Conservation (phyloP, 2,797 vertebrate species). For the Myripristis murdjan region DNA sequence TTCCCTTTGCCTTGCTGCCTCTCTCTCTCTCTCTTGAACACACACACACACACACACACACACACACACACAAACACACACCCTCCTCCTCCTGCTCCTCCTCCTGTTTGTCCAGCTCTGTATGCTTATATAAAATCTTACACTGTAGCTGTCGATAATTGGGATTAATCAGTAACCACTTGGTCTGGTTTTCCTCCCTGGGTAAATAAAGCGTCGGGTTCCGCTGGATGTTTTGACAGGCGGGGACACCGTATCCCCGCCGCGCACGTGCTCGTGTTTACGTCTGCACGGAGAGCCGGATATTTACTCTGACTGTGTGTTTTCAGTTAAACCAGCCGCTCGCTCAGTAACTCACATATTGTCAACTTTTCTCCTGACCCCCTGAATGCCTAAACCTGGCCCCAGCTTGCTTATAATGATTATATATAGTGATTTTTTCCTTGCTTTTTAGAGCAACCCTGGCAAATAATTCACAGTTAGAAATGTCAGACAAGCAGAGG, state of each 20-base stretch:
- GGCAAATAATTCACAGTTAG: too few species aligned
- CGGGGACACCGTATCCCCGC: slow-evolving; percentile 42
- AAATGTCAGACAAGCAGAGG: too few species aligned
- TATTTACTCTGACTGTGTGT: background rate
- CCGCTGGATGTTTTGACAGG: slow-evolving; percentile 13
- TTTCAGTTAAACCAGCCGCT: background rate
- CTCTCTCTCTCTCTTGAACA: background rate
- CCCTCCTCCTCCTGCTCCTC: background rate
- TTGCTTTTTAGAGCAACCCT: too few species aligned
- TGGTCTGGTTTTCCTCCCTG: slow-evolving; percentile 37
- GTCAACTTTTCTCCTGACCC: too few species aligned
- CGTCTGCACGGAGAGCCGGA: background rate
- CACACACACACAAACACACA: background rate
- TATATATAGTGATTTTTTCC: too few species aligned
- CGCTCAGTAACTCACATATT: too few species aligned
- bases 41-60: background rate
- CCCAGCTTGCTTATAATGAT: too few species aligned
- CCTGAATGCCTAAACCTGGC: too few species aligned
- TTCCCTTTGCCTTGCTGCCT: background rate
- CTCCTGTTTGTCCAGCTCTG: background rate
- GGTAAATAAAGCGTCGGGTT: slow-evolving; percentile 35
- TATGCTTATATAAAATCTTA: slow-evolving; percentile 1
- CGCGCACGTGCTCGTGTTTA: slow-evolving; percentile 37
- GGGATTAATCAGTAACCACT: slow-evolving; percentile 58
- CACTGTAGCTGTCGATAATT: background rate